phyloP scores from a whole-genome alignment of 2,888 invertebrate genomes.

The Trichacis sp. region DNA sequence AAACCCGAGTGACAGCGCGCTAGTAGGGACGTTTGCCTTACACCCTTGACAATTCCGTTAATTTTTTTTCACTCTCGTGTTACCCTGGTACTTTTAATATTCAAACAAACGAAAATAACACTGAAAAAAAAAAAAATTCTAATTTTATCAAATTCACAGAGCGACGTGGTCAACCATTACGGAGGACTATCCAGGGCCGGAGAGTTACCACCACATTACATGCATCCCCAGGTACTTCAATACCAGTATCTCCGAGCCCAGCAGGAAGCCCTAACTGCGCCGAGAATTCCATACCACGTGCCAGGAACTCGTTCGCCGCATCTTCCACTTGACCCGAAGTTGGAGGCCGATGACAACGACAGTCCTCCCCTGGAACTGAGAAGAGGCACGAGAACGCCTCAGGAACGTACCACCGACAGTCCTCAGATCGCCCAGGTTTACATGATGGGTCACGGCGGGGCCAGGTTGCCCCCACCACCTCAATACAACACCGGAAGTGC shows the following conservation, averaged over 20 bases:
- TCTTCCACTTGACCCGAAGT: constrained; percentile 71
- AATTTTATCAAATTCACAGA: constrained; percentile 69
- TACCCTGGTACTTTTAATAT: neutral
- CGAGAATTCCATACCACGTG: constrained; percentile 64
- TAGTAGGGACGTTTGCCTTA: too few relatives aligned
- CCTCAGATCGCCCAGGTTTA: constrained; percentile 79
- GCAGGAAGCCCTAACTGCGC: constrained; percentile 66
- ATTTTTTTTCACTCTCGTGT: too few relatives aligned
- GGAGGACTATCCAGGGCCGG: constrained; percentile 65
- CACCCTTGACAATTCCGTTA: too few relatives aligned
- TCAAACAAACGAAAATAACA: neutral
- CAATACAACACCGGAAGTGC: constrained; percentile 58
- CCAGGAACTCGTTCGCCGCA: constrained; percentile 64
- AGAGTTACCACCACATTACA: constrained; percentile 71
- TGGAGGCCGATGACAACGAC: constrained; percentile 75
- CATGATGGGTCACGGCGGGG: constrained; percentile 70
- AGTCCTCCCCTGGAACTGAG: constrained; percentile 82
- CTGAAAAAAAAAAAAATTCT: too few relatives aligned
- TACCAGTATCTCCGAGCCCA: constrained; percentile 73
- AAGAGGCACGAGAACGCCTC: constrained; percentile 69
- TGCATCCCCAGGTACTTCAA: constrained; percentile 71
- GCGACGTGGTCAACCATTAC: constrained; percentile 72
- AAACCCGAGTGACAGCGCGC: too few relatives aligned
- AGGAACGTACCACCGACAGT: constrained; percentile 77
- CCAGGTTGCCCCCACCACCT: constrained; percentile 53